Evolutionary conservation across 2,888 invertebrate genomes (phyloP).

Genomic region (Meghimatium bilineatum): DNA sequence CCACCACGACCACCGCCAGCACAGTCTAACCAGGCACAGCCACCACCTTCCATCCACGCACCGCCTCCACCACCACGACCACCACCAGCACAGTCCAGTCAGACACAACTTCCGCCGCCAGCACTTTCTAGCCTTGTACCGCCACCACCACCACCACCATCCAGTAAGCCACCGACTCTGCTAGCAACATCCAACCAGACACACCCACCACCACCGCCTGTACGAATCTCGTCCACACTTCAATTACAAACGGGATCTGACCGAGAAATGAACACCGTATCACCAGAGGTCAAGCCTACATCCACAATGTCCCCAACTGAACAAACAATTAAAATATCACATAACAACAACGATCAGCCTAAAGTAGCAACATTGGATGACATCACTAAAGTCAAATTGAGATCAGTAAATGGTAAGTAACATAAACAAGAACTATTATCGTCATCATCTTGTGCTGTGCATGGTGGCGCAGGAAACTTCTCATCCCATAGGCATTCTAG

Average conservation of each 20-base stretch:
- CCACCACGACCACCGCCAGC: too few relatives aligned
- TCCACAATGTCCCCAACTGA: constrained; percentile 27
- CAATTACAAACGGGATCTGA: neutral
- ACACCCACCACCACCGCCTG: constrained; percentile 3
- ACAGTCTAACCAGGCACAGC: too few relatives aligned
- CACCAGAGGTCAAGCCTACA: neutral
- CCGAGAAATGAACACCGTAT: neutral
- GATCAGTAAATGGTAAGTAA: constrained; percentile 24
- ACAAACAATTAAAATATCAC: neutral
- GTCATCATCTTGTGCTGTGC: too few relatives aligned
- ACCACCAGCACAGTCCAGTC: too few relatives aligned
- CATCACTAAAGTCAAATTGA: constrained; percentile 25
- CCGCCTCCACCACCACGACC: too few relatives aligned
- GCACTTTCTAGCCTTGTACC: too few relatives aligned
- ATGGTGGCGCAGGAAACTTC: too few relatives aligned
- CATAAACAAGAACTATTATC: too few relatives aligned
- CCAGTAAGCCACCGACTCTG: too few relatives aligned
- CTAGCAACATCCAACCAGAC: neutral
- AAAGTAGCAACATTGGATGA: constrained; percentile 12
- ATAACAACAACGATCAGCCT: neutral
- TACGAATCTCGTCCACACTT: neutral
- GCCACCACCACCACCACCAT: too few relatives aligned
- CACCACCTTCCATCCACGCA: neutral
- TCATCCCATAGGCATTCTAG: too few relatives aligned
- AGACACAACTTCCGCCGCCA: too few relatives aligned